phyloP scores from a whole-genome alignment of 1,140 invertebrate species.

The Drosophila aff. region DNA sequence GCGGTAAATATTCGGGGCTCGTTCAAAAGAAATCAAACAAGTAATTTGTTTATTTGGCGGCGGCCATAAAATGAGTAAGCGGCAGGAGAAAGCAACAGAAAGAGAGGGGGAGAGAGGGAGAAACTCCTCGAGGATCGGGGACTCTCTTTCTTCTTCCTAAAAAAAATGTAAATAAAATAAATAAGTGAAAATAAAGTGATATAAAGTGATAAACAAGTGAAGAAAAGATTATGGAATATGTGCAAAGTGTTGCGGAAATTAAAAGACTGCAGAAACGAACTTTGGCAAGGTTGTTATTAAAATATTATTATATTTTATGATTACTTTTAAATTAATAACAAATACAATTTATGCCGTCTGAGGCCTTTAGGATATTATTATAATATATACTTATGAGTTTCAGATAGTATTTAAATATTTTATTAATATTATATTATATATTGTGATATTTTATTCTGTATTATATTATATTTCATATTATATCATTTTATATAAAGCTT shows the following conservation, averaged over 20 bases:
- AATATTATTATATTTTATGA: too few species aligned
- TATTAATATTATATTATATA: too few species aligned
- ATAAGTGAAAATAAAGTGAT: neutral
- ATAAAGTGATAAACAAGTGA: neutral
- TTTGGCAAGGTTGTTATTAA: neutral
- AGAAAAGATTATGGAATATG: neutral
- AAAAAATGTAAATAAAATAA: neutral
- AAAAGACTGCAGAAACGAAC: constrained; percentile 45
- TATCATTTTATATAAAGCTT: too few species aligned
- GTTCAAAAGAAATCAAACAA: constrained; percentile 83
- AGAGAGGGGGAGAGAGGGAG: neutral
- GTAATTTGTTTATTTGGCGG: constrained; percentile 80
- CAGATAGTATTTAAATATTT: too few species aligned
- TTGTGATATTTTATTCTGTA: too few species aligned
- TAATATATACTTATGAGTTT: too few species aligned
- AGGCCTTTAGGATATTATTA: too few species aligned
- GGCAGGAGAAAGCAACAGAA: constrained; percentile 44
- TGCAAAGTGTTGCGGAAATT: constrained; percentile 4
- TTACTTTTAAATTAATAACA: too few species aligned
- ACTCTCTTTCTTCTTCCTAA: neutral
- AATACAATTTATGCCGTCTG: too few species aligned
- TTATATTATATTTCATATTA: too few species aligned
- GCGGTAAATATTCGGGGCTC: constrained; percentile 81
- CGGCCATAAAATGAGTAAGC: constrained; percentile 71
- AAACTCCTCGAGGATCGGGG: neutral